Percentiles rank a stretch among this genome's conserved stretches.
Conservation (phyloP, 2,113 vertebrate species). For the Lichenostomus cassidix region DNA sequence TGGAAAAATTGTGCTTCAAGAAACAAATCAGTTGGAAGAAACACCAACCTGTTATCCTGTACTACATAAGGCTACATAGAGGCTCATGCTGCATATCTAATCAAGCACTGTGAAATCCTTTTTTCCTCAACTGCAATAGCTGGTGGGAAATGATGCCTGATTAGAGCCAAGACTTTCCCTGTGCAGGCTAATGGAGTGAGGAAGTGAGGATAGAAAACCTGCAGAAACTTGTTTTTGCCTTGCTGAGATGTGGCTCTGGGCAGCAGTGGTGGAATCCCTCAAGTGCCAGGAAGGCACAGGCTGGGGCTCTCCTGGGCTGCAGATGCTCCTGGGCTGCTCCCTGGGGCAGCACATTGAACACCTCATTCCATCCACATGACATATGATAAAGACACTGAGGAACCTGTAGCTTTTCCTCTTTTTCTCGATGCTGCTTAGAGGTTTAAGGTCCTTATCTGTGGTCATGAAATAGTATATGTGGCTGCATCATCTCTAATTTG, state of each 20-base stretch:
- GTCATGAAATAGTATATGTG: background rate
- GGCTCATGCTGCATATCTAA: background rate
- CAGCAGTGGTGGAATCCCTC: background rate
- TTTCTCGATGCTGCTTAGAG: background rate
- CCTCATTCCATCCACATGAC: background rate
- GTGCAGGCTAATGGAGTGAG: background rate
- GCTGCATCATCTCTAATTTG: background rate
- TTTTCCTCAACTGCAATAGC: background rate
- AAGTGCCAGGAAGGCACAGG: rapidly evolving
- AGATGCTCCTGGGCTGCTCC: background rate
- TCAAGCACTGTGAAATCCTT: background rate
- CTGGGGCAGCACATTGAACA: background rate
- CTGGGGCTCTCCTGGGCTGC: background rate
- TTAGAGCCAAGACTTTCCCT: background rate
- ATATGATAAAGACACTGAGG: background rate
- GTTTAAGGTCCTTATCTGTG: background rate
- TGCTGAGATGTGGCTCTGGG: background rate
- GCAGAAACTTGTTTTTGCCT: background rate
- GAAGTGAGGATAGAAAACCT: background rate
- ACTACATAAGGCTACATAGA: background rate
- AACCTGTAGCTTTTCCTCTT: background rate
- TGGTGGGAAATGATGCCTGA: background rate
- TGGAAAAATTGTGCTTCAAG: background rate
- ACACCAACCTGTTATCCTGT: background rate
- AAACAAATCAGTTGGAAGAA: background rate